Evolutionary conservation across 2,113 vertebrate genomes (phyloP), one percentile per base, ranked within the genome.

Genomic region (Noturus placidus): DNA sequence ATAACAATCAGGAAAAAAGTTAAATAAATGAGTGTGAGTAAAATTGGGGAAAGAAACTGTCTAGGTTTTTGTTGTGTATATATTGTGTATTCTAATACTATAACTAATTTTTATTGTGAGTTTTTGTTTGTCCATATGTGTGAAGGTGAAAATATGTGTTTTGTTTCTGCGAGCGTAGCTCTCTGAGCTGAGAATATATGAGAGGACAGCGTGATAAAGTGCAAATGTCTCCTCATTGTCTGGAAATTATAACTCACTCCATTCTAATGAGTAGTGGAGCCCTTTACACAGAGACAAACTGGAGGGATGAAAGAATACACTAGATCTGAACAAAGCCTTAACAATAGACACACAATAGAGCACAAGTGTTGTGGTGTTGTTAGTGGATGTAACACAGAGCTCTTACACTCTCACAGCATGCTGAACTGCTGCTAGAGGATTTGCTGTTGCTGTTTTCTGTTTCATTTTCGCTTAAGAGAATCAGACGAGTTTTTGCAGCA

Each of bases 151-250:
- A 87, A 69, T n/a, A 7, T n/a, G 87, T 85, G 87, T 85, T 92
- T 78, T 90, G 86, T 90, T 82, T 90, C 50, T 30, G 20, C 19
- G 46, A 82, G 57, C 22, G 11, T 84, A 87, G 88, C 50, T 89
- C 78, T 54, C 30, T 82, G n/a, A 63, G 33, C 83, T 76, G 89
- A 88, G 67, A 78, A 15, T 85, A 87, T 90, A 74, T 63, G 83
- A 87, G 78, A 89, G 42, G 80, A 85, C 78, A 86, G 90, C 83
- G 78, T 87, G 90, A 91, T 89, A 89, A 79, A 91, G 88, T 90
- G 89, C 89, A 91, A 92, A 91, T 81, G 63, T 84, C 74, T 79
- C 86, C 46, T 89, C 86, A 87, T 91, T 93, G 90, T 91, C 56
- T 80, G 42, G 38, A 76, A 90, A 92, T 93, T 92, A 91, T 85